Evolutionary conservation across 2,797 vertebrate genomes (phyloP), one percentile per base, ranked within the genome.

Genomic region (Crocidura indochinensis): DNA sequence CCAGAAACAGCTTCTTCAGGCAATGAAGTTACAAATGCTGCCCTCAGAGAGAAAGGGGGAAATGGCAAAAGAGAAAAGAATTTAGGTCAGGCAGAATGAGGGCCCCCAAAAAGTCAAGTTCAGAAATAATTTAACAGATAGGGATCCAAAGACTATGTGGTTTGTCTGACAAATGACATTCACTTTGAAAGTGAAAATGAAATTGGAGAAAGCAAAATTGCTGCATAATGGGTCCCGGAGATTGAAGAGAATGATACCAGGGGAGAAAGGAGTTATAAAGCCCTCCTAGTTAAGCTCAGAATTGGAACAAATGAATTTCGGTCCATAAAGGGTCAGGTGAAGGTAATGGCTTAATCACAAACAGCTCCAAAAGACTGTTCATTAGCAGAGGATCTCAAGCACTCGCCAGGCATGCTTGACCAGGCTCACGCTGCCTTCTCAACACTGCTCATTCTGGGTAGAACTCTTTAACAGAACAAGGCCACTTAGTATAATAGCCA

Each of bases 141-240:
- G 94, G 87, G 92, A 95, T 83, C 88, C 87, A 94, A 91, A 95
- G 93, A 97, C 56, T 53, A 3, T 88, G 26, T 62, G 53, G 47
- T 67, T 95, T 94, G 74, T 73, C 93, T 92, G 74, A 93, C 87
- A 96, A 85, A 79, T 96, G 91, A 84, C 93, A 96, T 80, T 95
- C 72, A 79, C 64, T 97, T 95, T 94, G 91, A 91, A 29, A 17
- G 88, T 77, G 94, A 95, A 96, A 96, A 96, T 95, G 94, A 96
- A 96, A 96, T 96, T 83, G 91, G 92, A 96, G 95, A 94, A 95
- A 95, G 93, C 79, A 94, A 96, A 95, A 96, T 96, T 96, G 93
- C 94, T 88, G 90, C 84, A 94, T 96, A 96, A 95, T 91, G 91
- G 95, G 81, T 82, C 93, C 76, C 4, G 10, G 94, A 96, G 94